Conservation (phyloP, 2,888 invertebrate genomes). For the Chalcis sispes region DNA sequence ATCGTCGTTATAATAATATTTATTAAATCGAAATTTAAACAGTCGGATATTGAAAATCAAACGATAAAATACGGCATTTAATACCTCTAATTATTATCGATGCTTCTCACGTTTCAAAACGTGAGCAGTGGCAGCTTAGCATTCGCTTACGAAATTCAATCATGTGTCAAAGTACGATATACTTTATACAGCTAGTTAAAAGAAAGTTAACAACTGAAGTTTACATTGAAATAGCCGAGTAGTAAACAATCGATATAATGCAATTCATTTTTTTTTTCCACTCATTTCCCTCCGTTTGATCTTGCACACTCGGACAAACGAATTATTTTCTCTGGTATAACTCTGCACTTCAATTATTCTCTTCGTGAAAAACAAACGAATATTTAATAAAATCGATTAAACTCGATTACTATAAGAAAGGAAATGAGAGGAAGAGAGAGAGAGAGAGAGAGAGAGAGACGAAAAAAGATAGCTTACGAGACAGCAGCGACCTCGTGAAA, state of each 20-base stretch:
- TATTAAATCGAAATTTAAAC: too few relatives aligned
- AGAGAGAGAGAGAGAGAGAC: slow-evolving; percentile 23
- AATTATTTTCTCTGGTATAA: slow-evolving; percentile 7
- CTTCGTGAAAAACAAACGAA: not conserved
- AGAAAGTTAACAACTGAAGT: too few relatives aligned
- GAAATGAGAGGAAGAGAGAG: slow-evolving; percentile 20
- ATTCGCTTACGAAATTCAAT: slow-evolving; percentile 1
- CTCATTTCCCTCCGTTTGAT: not conserved
- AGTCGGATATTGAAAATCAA: too few relatives aligned
- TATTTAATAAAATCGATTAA: not conserved
- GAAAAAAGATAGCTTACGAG: too few relatives aligned
- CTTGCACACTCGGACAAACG: slow-evolving; percentile 21
- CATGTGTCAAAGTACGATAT: too few relatives aligned
- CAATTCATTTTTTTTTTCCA: not conserved
- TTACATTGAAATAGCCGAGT: too few relatives aligned
- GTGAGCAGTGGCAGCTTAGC: not conserved
- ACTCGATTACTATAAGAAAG: not conserved
- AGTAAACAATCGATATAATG: not conserved
- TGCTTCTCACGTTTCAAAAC: too few relatives aligned
- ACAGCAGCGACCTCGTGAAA: not conserved
- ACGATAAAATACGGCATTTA: too few relatives aligned
- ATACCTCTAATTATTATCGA: too few relatives aligned
- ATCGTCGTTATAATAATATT: too few relatives aligned
- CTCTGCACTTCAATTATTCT: slow-evolving; percentile 33
- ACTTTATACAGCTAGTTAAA: too few relatives aligned